phyloP scores from a whole-genome alignment of 2,797 vertebrate species.

The Ibycter americanus region DNA sequence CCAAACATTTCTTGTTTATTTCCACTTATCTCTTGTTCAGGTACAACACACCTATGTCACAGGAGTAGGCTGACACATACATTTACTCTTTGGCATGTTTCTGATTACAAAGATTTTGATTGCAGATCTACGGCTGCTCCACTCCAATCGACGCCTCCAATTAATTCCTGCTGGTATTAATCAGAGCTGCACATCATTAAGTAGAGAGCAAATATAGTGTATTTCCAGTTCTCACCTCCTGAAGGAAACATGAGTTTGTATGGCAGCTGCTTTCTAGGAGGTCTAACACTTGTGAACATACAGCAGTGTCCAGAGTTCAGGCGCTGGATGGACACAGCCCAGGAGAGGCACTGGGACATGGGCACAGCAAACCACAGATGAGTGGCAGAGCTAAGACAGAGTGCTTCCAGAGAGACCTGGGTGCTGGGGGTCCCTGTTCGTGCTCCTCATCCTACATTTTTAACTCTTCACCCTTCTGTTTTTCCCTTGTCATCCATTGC shows the following conservation, averaged over 20 bases:
- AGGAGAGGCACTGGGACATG: background rate
- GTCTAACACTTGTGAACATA: background rate
- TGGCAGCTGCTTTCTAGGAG: background rate
- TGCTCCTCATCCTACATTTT: background rate
- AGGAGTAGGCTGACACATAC: background rate
- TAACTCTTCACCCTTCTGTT: background rate
- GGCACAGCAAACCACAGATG: background rate
- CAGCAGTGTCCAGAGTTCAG: background rate
- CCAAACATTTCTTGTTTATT: background rate
- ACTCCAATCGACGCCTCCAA: background rate
- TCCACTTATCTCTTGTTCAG: background rate
- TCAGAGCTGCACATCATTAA: background rate
- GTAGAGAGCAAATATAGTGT: background rate
- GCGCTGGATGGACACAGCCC: background rate
- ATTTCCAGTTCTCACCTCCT: background rate
- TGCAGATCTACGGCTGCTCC: rapidly evolving
- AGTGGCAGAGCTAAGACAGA: background rate
- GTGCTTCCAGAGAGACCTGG: background rate
- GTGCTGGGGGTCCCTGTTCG: background rate
- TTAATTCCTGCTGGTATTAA: background rate
- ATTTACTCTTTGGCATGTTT: background rate
- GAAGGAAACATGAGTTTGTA: background rate
- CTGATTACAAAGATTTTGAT: background rate
- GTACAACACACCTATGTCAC: background rate
- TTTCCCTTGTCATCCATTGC: background rate